Conservation (phyloP, 2,888 invertebrate genomes). For the Cyrtodaria siliqua region DNA sequence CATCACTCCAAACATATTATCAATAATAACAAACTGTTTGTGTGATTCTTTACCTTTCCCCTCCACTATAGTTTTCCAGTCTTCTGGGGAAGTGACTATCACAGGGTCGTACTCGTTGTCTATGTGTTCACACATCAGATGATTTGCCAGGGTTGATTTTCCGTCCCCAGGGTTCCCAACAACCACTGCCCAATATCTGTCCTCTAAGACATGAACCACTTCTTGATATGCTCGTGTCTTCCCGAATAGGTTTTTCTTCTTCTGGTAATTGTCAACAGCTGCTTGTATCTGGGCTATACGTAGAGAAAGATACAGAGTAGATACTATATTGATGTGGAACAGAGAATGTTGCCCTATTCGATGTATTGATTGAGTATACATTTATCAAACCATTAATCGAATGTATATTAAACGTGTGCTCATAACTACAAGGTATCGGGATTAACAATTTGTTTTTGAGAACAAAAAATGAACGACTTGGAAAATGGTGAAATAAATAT, state of each 20-base stretch:
- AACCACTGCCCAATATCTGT: slow-evolving; percentile 19
- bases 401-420: no score
- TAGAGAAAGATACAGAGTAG: not conserved
- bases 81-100: slow-evolving; percentile 15
- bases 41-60: not conserved
- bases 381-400: no score
- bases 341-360: no score
- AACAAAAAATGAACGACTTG: no score
- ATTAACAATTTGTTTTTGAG: no score
- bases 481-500: no score
- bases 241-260: slow-evolving; percentile 17
- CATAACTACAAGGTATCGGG: no score
- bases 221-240: slow-evolving; percentile 27
- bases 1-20: slow-evolving; percentile 39
- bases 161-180: slow-evolving; percentile 36
- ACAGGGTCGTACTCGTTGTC: slow-evolving; percentile 15
- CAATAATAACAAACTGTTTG: slow-evolving; percentile 30
- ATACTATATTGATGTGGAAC: no score
- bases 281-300: slow-evolving; percentile 14
- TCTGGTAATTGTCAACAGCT: not conserved
- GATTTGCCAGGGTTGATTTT: slow-evolving; percentile 25
- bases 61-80: slow-evolving; percentile 28
- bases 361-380: no score
- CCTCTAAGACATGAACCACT: slow-evolving; percentile 18
- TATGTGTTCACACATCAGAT: slow-evolving; percentile 3